Evolutionary conservation across 2,888 invertebrate genomes (phyloP), one percentile per base, ranked within the genome.

Genomic region (Trachelus troglodyta): DNA sequence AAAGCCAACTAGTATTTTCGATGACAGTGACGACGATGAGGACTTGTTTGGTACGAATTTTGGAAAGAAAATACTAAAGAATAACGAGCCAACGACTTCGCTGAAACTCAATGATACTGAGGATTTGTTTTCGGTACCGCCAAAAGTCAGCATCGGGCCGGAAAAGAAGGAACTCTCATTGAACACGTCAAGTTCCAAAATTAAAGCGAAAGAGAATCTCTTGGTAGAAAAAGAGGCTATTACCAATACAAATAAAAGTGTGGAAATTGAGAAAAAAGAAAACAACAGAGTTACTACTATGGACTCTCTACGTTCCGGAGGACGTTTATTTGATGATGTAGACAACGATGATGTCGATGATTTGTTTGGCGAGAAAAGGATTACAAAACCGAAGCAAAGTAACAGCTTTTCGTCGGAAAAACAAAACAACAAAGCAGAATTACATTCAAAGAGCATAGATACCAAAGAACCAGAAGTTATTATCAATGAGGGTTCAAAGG

Each of bases 1-100:
- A 12, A 82, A 82, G 15, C 74, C 76, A 12, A 81, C 79, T 23
- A 86, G 85, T 69, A 81, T 91, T 37, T 90, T 90, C 76, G 88
- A 87, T 40, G 73, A 78, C 56, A 30, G 76, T 75, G 88, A 90
- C 69, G 85, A 84, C 40, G 87, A 89, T 9, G 83, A 85, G 33
- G 87, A 86, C 78, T 76, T 89, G 31, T 88, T 89, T 34, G 80
- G 80, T 56, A 56, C 79, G 34, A 83, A 75, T 81, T 81, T 80
- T 69, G 75, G 79, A 71, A 71, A 33, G 30, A 71, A 71, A 1
- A 71, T 30, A 11, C 33, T 4, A 34, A 71, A 71, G 31, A 30
- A 71, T 23, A 34, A 23, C 11, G 30, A 71, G 9, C 56, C 56
- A 56, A 56, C 23, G 15, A 56, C 15, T 56, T 23, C 9, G 56